Evolutionary conservation across 2,797 vertebrate genomes (phyloP).

Genomic region (Hydrocynus forskahlii): DNA sequence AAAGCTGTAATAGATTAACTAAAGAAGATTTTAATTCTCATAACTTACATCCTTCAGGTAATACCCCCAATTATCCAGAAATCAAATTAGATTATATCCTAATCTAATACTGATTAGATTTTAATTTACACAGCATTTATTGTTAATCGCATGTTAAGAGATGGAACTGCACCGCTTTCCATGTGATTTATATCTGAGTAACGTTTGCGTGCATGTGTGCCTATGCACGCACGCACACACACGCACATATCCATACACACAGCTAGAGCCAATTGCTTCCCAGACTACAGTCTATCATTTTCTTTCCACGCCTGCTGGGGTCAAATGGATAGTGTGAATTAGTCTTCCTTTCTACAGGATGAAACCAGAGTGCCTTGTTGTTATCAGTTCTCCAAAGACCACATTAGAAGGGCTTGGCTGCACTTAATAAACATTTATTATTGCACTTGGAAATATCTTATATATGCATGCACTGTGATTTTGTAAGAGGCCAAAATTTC

Average conservation of each 20-base stretch:
- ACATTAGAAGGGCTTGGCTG: slow-evolving; percentile 42
- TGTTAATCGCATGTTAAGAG: slow-evolving; percentile 10
- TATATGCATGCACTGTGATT: slow-evolving; percentile 18
- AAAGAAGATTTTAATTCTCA: not conserved
- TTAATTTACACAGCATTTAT: slow-evolving; percentile 17
- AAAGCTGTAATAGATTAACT: slow-evolving; percentile 9
- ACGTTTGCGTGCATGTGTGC: not conserved
- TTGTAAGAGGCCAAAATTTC: slow-evolving; percentile 24
- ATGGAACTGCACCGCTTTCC: not conserved
- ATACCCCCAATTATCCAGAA: slow-evolving; percentile 14
- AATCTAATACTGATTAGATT: slow-evolving; percentile 18
- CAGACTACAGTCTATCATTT: slow-evolving; percentile 61
- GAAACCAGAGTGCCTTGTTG: slow-evolving; percentile 51
- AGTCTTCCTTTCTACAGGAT: slow-evolving; percentile 60
- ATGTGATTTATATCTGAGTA: not conserved
- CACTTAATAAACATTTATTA: slow-evolving; percentile 47
- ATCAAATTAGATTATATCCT: slow-evolving; percentile 6
- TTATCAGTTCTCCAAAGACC: slow-evolving; percentile 56
- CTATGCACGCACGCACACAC: slow-evolving; percentile 1
- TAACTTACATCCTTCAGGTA: not conserved
- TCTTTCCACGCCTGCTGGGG: slow-evolving; percentile 62
- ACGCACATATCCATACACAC: not conserved
- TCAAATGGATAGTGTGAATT: slow-evolving; percentile 68
- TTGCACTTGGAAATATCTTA: slow-evolving; percentile 30
- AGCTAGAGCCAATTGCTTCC: slow-evolving; percentile 49